Evolutionary conservation across 2,888 invertebrate genomes (phyloP).

Genomic region (Cyclophora albipunctata): DNA sequence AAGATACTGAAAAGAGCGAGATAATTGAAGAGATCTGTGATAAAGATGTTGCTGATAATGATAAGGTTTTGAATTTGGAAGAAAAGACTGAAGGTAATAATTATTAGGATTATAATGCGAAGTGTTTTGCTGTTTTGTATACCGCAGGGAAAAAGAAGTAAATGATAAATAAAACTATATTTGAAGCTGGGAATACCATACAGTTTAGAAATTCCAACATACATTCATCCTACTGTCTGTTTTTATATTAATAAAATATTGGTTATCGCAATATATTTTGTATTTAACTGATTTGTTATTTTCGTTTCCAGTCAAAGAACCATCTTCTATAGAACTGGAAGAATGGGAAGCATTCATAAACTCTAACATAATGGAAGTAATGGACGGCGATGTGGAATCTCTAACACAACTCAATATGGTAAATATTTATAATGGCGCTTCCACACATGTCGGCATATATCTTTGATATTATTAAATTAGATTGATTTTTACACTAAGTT

Average conservation of each 20-base stretch:
- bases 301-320: conserved; percentile 54
- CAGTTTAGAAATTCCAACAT: too few species aligned
- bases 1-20: conserved; percentile 61
- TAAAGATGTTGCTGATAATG: conserved; percentile 61
- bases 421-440: conserved; percentile 21
- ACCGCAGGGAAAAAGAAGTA: too few species aligned
- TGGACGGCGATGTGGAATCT: conserved; percentile 85
- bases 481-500: too few species aligned
- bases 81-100: conserved; percentile 50
- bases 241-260: neutral
- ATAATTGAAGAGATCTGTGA: conserved; percentile 58
- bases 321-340: conserved; percentile 85
- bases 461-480: too few species aligned
- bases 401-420: conserved; percentile 82
- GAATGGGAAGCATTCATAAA: conserved; percentile 91
- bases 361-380: conserved; percentile 86
- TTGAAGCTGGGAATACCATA: too few species aligned
- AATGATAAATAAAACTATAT: too few species aligned
- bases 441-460: too few species aligned
- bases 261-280: conserved; percentile 1
- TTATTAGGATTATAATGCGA: neutral
- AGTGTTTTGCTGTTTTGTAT: too few species aligned
- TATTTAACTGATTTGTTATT: neutral
- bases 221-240: too few species aligned
- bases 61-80: conserved; percentile 41